Percentiles rank a stretch among this genome's conserved stretches.
These are phyloP conservation scores for Rhombomys opimus DNA, from an alignment of 2,113 vertebrate species.

Conservation along the genomic window DNA sequence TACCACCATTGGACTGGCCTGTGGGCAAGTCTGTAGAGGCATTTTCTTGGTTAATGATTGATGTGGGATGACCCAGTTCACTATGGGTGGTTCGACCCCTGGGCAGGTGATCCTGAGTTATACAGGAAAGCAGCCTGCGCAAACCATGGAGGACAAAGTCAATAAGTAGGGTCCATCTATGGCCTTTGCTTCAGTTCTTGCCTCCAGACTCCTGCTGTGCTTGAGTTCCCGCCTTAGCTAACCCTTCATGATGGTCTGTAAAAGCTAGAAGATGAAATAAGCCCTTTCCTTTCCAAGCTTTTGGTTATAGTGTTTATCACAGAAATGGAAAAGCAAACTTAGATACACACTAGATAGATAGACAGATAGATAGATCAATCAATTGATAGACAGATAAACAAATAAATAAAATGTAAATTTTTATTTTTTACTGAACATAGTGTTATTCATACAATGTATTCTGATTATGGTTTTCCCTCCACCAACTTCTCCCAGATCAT, in stretches of 20 bases:
- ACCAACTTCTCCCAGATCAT: not conserved
- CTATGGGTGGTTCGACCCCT: not conserved
- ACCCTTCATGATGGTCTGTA: not conserved
- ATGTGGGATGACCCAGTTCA: not conserved
- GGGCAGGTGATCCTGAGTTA: not conserved
- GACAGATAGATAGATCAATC: no score
- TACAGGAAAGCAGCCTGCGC: not conserved
- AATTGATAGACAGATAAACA: not conserved
- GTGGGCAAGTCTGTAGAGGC: not conserved
- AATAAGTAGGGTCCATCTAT: not conserved
- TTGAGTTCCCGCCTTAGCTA: not conserved
- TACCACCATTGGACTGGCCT: not conserved
- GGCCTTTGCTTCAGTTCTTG: not conserved
- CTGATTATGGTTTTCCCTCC: not conserved
- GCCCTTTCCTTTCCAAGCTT: not conserved
- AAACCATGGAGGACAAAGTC: not conserved
- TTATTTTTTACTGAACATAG: not conserved
- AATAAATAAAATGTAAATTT: not conserved
- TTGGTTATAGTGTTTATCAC: not conserved
- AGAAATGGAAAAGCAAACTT: not conserved
- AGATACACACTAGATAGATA: not conserved
- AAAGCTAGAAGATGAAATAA: not conserved
- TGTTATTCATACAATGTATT: not conserved
- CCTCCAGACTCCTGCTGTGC: not conserved
- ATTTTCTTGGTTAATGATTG: not conserved